Conservation (phyloP, 2,888 invertebrate genomes). For the Chrysolina americana region DNA sequence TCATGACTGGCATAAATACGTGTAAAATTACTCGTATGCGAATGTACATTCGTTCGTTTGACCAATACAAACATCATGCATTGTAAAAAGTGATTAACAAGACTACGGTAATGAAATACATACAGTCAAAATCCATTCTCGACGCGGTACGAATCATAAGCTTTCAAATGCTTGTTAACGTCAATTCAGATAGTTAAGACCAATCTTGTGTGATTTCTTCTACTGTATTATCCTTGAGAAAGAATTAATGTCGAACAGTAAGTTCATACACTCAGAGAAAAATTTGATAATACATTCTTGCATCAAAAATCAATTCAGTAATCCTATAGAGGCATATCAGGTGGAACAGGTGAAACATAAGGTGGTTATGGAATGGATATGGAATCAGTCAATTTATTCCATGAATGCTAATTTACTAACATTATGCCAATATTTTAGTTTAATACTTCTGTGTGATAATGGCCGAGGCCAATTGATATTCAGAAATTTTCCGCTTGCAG, state of each 20-base stretch:
- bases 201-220: constrained; percentile 7
- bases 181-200: constrained; percentile 14
- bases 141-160: background rate
- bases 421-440: background rate
- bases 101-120: background rate
- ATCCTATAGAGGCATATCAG: background rate
- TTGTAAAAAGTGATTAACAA: constrained; percentile 6
- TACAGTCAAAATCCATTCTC: constrained; percentile 7
- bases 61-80: background rate
- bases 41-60: too few relatives aligned
- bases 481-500: background rate
- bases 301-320: background rate
- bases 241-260: background rate
- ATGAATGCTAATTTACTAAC: background rate
- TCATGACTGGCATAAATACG: too few relatives aligned
- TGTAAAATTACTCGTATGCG: too few relatives aligned
- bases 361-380: background rate
- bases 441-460: background rate
- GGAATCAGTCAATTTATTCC: background rate
- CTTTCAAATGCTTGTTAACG: constrained; percentile 7
- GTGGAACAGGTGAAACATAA: background rate
- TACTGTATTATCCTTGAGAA: background rate
- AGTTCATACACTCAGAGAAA: background rate
- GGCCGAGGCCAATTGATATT: background rate
- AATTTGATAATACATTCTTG: background rate